Base-by-base conservation (phyloP, 2,797 vertebrate species). In the Anguilla megastoma region DNA sequence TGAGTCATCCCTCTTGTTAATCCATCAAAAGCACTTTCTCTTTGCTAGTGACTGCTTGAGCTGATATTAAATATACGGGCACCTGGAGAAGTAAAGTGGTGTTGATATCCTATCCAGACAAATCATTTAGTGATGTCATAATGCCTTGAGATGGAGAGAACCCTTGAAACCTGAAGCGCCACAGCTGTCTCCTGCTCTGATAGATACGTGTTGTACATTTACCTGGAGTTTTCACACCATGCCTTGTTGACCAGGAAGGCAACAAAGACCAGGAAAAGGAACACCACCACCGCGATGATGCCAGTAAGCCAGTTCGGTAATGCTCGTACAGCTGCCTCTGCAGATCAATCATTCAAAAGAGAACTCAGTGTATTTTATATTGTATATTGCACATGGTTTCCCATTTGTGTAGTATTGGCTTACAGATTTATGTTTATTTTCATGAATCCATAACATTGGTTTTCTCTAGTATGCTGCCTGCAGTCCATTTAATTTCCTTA, bases 301-400 rank as follows among this genome's bases (percentile, higher is more conserved):
- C 96, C 97, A 0, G 94, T 96, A 0, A 96, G 93, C 97, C 96
- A 97, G 91, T 97, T 95, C 58, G 96, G 95, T 24, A 97, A 93
- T 0, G 30, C 76, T 30, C 93, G 88, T 50, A 4, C 24, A 36
- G 5, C n/a, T 36, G 33, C 69, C 8, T 1, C 95, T 94, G 85
- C 52, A 45, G 86, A 83, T 48, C 56, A 88, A n/a, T 82, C 30
- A 0, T 33, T 12, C 63, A 90, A 24, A 85, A 33, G 33, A 56
- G 30, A 83, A 27, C 24, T 76, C 30, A 41, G 18, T 36, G 33
- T n/a, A 2, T 48, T 50, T 48, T 71, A 71, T 71, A 14, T 63
- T 24, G 60, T n/a, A 63, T 63, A 7, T 63, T n/a, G 60, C 10
- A 12, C 27, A 33, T 71, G 9, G 7, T 30, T 76, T 76, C 16